Evolutionary conservation across 2,888 invertebrate species (phyloP).

Genomic region (Lycocerus yunnanus): DNA sequence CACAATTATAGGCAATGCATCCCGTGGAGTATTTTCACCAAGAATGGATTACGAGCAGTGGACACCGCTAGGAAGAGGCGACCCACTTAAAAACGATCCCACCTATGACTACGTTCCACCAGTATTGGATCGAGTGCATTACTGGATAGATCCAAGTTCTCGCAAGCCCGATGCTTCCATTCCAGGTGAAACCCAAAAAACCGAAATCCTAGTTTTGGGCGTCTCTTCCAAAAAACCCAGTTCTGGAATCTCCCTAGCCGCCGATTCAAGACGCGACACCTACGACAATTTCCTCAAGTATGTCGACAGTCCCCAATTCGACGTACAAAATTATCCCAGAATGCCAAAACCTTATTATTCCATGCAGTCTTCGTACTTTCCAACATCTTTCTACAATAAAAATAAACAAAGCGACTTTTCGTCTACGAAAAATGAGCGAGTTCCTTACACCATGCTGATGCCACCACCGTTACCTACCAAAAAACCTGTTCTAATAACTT

Average conservation of each 20-base stretch:
- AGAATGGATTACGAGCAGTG: constrained; percentile 84
- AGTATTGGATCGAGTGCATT: constrained; percentile 76
- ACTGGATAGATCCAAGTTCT: constrained; percentile 73
- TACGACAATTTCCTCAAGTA: constrained; percentile 58
- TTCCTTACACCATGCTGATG: constrained; percentile 70
- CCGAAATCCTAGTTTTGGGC: constrained; percentile 71
- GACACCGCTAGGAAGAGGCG: constrained; percentile 82
- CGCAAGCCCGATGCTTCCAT: constrained; percentile 61
- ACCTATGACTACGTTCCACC: constrained; percentile 86
- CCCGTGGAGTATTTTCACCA: constrained; percentile 66
- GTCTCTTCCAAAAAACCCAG: constrained; percentile 72
- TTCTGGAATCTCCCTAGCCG: constrained; percentile 50
- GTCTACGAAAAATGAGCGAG: constrained; percentile 56
- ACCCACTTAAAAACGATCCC: constrained; percentile 82
- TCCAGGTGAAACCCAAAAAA: constrained; percentile 60
- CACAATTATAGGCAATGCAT: constrained; percentile 34
- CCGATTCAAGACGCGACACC: constrained; percentile 50
- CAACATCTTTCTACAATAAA: constrained; percentile 49
- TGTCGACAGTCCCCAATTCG: constrained; percentile 57
- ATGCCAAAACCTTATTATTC: constrained; percentile 48
- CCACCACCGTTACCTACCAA: constrained; percentile 65
- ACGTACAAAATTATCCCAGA: constrained; percentile 48
- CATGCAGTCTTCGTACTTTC: constrained; percentile 44
- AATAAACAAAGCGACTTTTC: constrained; percentile 33
- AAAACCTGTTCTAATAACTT: constrained; percentile 38